Evolutionary conservation across 2,113 vertebrate genomes (phyloP), one percentile per base, ranked within the genome.

Genomic region (Brevimyrus niger): DNA sequence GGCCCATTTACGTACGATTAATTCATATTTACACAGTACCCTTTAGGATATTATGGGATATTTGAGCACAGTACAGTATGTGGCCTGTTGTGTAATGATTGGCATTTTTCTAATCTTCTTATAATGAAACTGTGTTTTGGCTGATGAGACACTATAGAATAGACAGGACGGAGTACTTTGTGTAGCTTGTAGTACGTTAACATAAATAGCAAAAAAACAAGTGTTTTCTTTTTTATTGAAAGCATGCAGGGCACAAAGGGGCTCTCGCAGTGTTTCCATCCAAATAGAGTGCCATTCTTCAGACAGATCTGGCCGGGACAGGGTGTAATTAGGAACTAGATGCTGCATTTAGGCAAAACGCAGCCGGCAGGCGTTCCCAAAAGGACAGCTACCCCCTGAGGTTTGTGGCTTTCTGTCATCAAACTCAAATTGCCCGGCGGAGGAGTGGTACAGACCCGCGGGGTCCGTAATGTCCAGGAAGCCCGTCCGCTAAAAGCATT

Each of bases 301-400:
- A 93, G 90, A 88, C 93, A 92, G 92, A 92, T 87, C 90, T 92
- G 92, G 94, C 93, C 92, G 92, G 90, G 92, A 92, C 90, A 94
- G 94, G 93, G 94, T 96, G 94, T 96, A 96, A 96, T 96, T 96
- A 96, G 92, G 95, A 93, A 88, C 94, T 95, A 94, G 95, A 96
- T 93, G 94, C 94, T 94, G 94, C 95, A 94, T 94, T 95, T 94
- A 96, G 94, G 95, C 94, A 95, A 94, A 95, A 93, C 94, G 95
- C 93, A 96, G 95, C 96, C 92, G 91, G 93, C 90, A 19, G 94
- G 94, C 93, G 93, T 95, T 96, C 96, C 94, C 95, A 95, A 94
- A 35, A 94, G 95, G 94, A 95, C 95, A 94, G 93, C 94, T 94
- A 95, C 94, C 95, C 95, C 94, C 95, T 95, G 96, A 95, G 95